phyloP scores from a whole-genome alignment of 2,797 vertebrate genomes.

The Pangasius djambal region DNA sequence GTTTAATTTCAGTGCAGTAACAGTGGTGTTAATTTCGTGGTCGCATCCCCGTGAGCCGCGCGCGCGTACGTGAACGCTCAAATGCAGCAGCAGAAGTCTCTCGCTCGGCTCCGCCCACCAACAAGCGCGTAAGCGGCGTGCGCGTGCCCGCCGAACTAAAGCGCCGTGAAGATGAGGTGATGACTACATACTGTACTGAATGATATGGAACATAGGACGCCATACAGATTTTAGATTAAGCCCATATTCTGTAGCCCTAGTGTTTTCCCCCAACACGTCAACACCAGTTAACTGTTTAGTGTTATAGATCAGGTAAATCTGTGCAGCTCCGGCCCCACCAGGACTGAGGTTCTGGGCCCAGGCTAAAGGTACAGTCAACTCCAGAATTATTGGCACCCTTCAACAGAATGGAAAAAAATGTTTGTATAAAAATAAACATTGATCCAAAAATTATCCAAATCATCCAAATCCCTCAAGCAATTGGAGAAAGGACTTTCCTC shows the following conservation, averaged over 20 bases:
- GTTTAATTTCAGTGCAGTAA: slow-evolving; percentile 58
- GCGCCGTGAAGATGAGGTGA: background rate
- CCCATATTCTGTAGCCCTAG: background rate
- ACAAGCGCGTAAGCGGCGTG: slow-evolving; percentile 60
- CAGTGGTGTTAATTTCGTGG: slow-evolving; percentile 65
- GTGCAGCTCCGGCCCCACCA: background rate
- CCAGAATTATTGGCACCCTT: background rate
- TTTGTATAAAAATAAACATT: background rate
- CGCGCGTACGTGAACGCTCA: slow-evolving; percentile 65
- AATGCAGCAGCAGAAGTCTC: slow-evolving; percentile 69
- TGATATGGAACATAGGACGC: background rate
- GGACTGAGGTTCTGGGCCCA: background rate
- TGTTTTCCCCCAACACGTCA: background rate
- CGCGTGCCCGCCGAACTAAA: slow-evolving; percentile 52
- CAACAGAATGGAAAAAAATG: background rate
- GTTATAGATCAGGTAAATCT: background rate
- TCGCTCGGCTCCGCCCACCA: slow-evolving; percentile 65
- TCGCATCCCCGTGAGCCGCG: slow-evolving; percentile 70
- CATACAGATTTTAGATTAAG: background rate
- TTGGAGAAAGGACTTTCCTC: background rate
- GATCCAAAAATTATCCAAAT: background rate
- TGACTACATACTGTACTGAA: background rate
- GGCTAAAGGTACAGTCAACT: background rate
- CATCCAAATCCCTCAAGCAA: background rate
- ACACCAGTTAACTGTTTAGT: background rate